Conservation (phyloP, 2,797 vertebrate species). For the Heteromormyrus szaboi region DNA sequence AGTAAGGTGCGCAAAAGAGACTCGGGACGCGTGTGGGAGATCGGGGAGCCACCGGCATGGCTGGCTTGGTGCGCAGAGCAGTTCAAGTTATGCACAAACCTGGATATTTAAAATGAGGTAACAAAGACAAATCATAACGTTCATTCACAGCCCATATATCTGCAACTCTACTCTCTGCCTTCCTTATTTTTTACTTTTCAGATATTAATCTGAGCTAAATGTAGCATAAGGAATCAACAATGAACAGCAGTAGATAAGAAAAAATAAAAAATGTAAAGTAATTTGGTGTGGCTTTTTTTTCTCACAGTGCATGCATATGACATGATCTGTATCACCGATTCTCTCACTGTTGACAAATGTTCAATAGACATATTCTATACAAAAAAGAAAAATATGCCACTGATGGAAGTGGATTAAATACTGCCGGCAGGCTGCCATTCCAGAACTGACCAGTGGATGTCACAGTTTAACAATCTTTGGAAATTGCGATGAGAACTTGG, state of each 20-base stretch:
- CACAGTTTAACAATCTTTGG: neutral
- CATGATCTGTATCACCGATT: neutral
- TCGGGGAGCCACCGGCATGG: conserved; percentile 28
- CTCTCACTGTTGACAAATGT: neutral
- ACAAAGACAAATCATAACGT: neutral
- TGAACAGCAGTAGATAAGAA: conserved; percentile 62
- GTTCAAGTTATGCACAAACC: conserved; percentile 47
- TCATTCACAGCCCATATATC: neutral
- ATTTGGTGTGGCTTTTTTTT: neutral
- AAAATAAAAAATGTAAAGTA: conserved; percentile 31
- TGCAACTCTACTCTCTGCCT: conserved; percentile 22
- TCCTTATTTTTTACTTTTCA: conserved; percentile 60
- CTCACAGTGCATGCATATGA: neutral
- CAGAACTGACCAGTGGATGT: neutral
- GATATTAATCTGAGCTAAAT: conserved; percentile 60
- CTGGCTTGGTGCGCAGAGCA: conserved; percentile 59
- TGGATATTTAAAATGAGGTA: neutral
- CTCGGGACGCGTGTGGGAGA: conserved; percentile 1
- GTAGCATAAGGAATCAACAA: conserved; percentile 63
- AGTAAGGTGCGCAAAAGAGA: conserved; percentile 9
- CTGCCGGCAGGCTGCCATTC: neutral
- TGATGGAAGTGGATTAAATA: neutral
- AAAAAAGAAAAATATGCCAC: neutral
- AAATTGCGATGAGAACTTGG: neutral
- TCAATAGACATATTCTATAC: neutral